Evolutionary conservation across 2,888 invertebrate species (phyloP), one percentile per base, ranked within the genome.

Genomic region (Alitta virens): DNA sequence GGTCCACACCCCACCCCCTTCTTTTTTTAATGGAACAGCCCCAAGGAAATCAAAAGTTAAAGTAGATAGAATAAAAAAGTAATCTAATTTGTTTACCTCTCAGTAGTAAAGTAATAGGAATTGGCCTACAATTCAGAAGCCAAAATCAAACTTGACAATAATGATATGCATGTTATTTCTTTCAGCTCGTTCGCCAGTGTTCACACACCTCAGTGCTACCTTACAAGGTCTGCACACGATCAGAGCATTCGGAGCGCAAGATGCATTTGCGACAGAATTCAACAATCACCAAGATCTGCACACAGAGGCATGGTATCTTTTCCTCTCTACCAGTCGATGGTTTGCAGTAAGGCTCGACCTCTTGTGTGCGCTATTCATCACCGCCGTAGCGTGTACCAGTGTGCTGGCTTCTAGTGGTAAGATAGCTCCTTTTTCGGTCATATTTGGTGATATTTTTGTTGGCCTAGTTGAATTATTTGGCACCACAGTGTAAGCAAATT

Each of bases 301-400:
- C 77, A 92, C 94, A 59, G 91, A 95, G 0, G 90, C 96, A 5
- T 97, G 92, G 90, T 96, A 89, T 78, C 85, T 93, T 74, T 94
- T 94, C 81, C 88, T 98, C 60, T 88, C 91, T 0, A 90, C 92
- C 3, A 91, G 92, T 21, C 88, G 96, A 65, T 95, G 97, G 71
- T 94, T 98, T 76, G 96, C 94, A 0, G 91, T 94, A 75, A 92
- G 92, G 87, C 83, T 98, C 73, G 98, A 98, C 80, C 85, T 92
- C 69, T 87, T 94, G 57, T 95, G 95, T 78, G 88, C 92, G 0
- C 68, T 91, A 3, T 97, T 94, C 82, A 91, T 97, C 63, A 87
- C 88, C 0, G 80, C 91, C 51, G 94, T 96, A 0, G 92, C 94
- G 0, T 85, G 92, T 72, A 91, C 91, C 74, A 92, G 94, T 82